Conservation (phyloP, 2,888 invertebrate species). For the Sphinx pinastri region DNA sequence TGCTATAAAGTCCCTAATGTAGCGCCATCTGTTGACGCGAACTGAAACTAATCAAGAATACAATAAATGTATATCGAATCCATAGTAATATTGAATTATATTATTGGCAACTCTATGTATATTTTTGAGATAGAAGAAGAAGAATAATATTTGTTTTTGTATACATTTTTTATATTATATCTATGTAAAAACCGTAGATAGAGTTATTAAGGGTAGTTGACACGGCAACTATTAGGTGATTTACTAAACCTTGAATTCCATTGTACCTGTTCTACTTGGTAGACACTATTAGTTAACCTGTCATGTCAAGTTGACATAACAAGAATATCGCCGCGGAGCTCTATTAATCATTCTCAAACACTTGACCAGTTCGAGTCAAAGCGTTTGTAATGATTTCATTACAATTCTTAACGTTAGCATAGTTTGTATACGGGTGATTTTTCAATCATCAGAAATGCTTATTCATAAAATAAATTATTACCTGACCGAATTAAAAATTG, state of each 20-base stretch:
- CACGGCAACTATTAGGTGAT: neutral
- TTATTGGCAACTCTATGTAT: no score
- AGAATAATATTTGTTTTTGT: no score
- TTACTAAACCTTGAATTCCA: neutral
- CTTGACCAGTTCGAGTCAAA: neutral
- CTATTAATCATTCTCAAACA: constrained; percentile 25
- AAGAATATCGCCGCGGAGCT: neutral
- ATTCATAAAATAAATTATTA: no score
- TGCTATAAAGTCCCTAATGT: neutral
- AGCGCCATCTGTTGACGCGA: constrained; percentile 8
- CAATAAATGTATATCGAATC: no score
- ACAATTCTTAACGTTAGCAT: no score
- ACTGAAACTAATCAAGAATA: neutral
- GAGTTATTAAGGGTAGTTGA: neutral
- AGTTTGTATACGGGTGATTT: no score
- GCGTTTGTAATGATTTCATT: neutral
- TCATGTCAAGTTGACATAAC: constrained; percentile 19
- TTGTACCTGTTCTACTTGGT: neutral
- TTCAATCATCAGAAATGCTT: no score
- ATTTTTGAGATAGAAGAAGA: no score
- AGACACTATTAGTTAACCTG: constrained; percentile 9
- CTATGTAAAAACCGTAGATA: no score
- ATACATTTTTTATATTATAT: no score
- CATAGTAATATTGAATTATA: no score
- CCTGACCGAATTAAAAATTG: no score